phyloP scores from a whole-genome alignment of 2,888 invertebrate genomes.

The Tachina grossa region DNA sequence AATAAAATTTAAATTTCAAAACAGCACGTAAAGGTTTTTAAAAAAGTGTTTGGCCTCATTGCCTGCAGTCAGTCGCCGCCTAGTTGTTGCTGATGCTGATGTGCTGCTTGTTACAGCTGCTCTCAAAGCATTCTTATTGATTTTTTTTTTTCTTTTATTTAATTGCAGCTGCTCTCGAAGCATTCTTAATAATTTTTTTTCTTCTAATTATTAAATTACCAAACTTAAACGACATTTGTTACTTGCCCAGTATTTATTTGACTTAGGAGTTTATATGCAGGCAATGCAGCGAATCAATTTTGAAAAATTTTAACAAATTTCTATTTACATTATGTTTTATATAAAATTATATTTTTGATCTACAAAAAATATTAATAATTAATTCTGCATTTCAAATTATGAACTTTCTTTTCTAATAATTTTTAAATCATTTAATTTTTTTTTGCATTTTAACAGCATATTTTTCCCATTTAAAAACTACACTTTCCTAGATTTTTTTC shows the following conservation, averaged over 20 bases:
- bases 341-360: slow-evolving; percentile 49
- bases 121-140: background rate
- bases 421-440: background rate
- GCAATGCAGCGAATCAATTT: slow-evolving; percentile 3
- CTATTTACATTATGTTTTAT: slow-evolving; percentile 47
- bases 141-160: background rate
- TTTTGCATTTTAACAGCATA: background rate
- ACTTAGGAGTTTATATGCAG: background rate
- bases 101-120: too few species aligned
- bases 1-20: slow-evolving; percentile 27
- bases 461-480: background rate
- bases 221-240: background rate
- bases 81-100: background rate
- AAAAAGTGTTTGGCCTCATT: background rate
- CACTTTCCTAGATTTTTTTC: slow-evolving; percentile 9
- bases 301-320: background rate
- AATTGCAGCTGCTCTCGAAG: background rate
- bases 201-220: background rate
- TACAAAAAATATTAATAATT: slow-evolving; percentile 27
- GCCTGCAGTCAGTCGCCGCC: background rate
- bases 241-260: background rate
- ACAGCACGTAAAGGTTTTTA: slow-evolving; percentile 40
- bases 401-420: background rate
- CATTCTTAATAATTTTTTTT: background rate
- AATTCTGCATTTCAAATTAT: background rate